Conservation (phyloP, 2,888 invertebrate genomes). For the Euplagia quadripunctaria region DNA sequence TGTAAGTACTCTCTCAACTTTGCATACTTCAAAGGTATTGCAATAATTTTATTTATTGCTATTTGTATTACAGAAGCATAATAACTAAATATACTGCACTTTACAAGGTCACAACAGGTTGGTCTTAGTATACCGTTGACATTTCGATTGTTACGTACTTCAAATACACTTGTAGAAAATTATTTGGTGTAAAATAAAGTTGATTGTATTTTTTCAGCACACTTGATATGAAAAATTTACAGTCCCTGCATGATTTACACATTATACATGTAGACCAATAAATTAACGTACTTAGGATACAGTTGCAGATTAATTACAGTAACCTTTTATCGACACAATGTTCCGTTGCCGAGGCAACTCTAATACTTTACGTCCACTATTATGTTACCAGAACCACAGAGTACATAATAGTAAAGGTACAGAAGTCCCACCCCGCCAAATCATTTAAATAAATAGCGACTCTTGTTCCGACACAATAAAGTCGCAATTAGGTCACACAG, state of each 20-base stretch:
- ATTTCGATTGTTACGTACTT: background rate
- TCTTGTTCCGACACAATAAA: too few species aligned
- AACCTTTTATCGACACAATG: background rate
- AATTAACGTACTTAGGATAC: background rate
- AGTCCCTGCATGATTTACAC: background rate
- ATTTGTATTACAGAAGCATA: too few species aligned
- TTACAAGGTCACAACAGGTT: background rate
- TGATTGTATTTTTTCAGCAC: background rate
- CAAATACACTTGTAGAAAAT: background rate
- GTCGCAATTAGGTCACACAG: too few species aligned
- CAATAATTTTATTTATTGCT: background rate
- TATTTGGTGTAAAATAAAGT: background rate
- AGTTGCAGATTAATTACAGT: conserved; percentile 6
- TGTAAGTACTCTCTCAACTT: background rate
- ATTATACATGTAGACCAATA: conserved; percentile 5
- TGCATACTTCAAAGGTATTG: background rate
- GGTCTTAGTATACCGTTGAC: background rate
- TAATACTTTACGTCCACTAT: background rate
- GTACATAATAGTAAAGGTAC: too few species aligned
- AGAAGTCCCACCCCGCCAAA: too few species aligned
- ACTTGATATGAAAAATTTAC: background rate
- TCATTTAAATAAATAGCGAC: too few species aligned
- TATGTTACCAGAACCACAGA: background rate
- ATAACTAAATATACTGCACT: background rate
- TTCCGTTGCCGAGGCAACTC: background rate